Percentiles rank a stretch among this genome's conserved stretches.
Evolutionary conservation across 2,888 invertebrate species (phyloP).

Genomic region (Neria commutata): DNA sequence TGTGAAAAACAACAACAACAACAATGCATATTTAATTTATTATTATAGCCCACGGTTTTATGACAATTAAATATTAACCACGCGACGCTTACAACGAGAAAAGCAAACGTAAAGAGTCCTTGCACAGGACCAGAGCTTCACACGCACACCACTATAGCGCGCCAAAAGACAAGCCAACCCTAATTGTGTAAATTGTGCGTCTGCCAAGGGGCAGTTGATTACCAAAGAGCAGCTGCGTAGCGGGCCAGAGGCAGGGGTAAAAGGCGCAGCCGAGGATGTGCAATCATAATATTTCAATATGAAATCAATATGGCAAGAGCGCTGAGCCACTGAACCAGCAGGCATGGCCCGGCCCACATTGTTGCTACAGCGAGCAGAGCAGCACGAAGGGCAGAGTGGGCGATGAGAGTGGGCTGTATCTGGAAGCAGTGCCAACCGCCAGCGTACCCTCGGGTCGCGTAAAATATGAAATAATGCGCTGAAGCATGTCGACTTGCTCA

Average conservation of each 20-base stretch:
- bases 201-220: no score
- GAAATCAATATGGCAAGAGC: constrained; percentile 1
- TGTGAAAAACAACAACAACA: no score
- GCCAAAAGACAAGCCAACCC: not conserved
- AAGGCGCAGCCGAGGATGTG: not conserved
- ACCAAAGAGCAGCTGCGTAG: no score
- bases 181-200: not conserved
- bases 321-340: not conserved
- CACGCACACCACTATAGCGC: no score
- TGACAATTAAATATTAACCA: not conserved
- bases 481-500: no score
- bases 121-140: not conserved
- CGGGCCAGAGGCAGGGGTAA: no score
- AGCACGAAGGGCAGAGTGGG: no score
- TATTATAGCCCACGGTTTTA: not conserved
- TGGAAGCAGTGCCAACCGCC: no score
- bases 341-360: not conserved
- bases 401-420: no score
- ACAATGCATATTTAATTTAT: no score
- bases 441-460: not conserved
- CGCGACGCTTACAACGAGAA: not conserved
- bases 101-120: not conserved
- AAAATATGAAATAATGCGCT: not conserved
- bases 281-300: constrained; percentile 5
- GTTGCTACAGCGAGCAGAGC: not conserved